These are phyloP conservation scores for Spea bombifrons DNA, from an alignment of 2,113 vertebrate species.

Conservation along the genomic window DNA sequence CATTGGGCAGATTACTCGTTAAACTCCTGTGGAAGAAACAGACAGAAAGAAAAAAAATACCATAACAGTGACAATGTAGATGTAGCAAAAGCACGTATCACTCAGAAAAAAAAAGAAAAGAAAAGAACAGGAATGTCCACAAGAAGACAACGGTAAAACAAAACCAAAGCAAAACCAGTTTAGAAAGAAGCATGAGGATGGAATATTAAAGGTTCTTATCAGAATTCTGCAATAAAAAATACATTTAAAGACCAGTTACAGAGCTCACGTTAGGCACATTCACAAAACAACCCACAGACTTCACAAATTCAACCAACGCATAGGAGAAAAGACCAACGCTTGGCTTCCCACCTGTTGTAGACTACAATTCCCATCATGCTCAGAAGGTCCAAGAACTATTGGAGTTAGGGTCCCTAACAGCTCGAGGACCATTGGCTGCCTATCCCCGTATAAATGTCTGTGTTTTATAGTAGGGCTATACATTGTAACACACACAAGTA, in stretches of 20 bases:
- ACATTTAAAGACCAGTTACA: slow-evolving; percentile 21
- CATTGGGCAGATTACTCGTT: slow-evolving; percentile 99
- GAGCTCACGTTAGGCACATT: slow-evolving; percentile 29
- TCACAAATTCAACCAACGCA: not conserved
- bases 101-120: slow-evolving; percentile 68
- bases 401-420: too few species aligned
- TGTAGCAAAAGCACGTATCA: slow-evolving; percentile 89
- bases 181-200: slow-evolving; percentile 64
- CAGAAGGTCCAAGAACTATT: not conserved
- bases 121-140: slow-evolving; percentile 50
- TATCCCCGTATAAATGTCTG: not conserved
- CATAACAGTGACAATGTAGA: slow-evolving; percentile 95
- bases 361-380: not conserved
- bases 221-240: slow-evolving; percentile 9
- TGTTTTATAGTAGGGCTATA: too few species aligned
- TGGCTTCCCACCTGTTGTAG: not conserved
- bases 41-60: slow-evolving; percentile 99
- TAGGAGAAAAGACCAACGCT: not conserved
- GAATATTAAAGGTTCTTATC: slow-evolving; percentile 52
- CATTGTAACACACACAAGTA: too few species aligned
- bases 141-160: slow-evolving; percentile 61
- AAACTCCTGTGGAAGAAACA: slow-evolving; percentile 96
- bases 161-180: slow-evolving; percentile 60
- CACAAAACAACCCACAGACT: slow-evolving; percentile 12
- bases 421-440: not conserved